phyloP scores from a whole-genome alignment of 2,797 vertebrate species.

The Danio tinwini region DNA sequence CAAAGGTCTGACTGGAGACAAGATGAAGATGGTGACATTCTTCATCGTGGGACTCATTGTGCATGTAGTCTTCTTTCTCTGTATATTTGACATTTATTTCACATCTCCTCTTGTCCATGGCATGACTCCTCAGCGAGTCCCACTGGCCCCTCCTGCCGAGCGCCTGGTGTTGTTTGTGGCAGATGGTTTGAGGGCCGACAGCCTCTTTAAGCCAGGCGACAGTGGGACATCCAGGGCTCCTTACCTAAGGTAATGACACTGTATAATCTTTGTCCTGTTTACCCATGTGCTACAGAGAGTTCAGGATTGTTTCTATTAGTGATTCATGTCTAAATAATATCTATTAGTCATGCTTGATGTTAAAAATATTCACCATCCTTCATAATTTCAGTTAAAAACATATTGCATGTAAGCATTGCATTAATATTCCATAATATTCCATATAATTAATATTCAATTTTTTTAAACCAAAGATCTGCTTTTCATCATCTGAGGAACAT shows the following conservation, averaged over 20 bases:
- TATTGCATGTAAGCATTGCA: no score
- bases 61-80: conserved; percentile 92
- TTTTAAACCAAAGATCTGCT: no score
- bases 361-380: background rate
- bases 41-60: conserved; percentile 86
- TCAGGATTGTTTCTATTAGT: background rate
- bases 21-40: conserved; percentile 83
- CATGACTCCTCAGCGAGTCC: conserved; percentile 87
- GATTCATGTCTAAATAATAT: background rate
- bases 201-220: conserved; percentile 79
- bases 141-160: conserved; percentile 84
- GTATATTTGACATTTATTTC: conserved; percentile 99
- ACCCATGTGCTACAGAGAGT: background rate
- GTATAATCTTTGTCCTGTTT: conserved; percentile 25
- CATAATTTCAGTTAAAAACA: background rate
- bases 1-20: conserved; percentile 35
- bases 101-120: conserved; percentile 96
- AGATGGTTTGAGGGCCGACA: conserved; percentile 93
- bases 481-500: no score
- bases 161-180: conserved; percentile 91
- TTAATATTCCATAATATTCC: no score
- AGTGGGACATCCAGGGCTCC: conserved; percentile 78
- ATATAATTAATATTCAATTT: no score
- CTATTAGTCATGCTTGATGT: background rate
- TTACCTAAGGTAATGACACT: conserved; percentile 82